phyloP scores from a whole-genome alignment of 2,888 invertebrate species.

The Cryptops parisi region DNA sequence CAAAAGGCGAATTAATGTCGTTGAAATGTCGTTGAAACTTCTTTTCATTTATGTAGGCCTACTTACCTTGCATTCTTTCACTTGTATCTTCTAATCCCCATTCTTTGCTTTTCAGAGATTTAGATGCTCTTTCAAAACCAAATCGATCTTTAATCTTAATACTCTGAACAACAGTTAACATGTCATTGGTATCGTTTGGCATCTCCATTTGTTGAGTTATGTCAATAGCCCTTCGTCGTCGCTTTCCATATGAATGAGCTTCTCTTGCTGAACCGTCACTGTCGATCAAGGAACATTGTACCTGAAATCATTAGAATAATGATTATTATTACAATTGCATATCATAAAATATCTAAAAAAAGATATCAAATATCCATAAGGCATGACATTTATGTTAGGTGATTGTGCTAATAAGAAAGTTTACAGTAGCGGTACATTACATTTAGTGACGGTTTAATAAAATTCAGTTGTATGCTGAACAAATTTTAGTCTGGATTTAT shows the following conservation, averaged over 20 bases:
- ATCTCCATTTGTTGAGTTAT: not conserved
- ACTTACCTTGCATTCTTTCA: not conserved
- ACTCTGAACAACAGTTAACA: not conserved
- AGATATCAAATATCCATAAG: no score
- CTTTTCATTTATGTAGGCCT: not conserved
- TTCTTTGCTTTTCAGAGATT: not conserved
- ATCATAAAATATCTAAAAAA: no score
- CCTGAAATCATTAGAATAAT: no score
- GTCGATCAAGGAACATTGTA: conserved; percentile 67
- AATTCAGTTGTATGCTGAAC: no score
- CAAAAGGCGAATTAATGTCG: not conserved
- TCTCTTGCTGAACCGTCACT: conserved; percentile 68
- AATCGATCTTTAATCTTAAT: not conserved
- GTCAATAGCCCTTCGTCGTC: conserved; percentile 34
- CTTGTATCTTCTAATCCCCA: not conserved
- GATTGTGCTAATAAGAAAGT: no score
- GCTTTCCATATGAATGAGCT: conserved; percentile 67
- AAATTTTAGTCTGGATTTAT: no score
- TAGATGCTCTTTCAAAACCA: not conserved
- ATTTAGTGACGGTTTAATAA: no score
- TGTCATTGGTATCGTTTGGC: not conserved
- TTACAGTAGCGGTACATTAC: no score
- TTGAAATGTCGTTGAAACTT: not conserved
- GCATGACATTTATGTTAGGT: no score
- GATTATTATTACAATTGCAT: no score